phyloP scores from a whole-genome alignment of 2,888 invertebrate genomes.

The Drosophila nigritarsus region DNA sequence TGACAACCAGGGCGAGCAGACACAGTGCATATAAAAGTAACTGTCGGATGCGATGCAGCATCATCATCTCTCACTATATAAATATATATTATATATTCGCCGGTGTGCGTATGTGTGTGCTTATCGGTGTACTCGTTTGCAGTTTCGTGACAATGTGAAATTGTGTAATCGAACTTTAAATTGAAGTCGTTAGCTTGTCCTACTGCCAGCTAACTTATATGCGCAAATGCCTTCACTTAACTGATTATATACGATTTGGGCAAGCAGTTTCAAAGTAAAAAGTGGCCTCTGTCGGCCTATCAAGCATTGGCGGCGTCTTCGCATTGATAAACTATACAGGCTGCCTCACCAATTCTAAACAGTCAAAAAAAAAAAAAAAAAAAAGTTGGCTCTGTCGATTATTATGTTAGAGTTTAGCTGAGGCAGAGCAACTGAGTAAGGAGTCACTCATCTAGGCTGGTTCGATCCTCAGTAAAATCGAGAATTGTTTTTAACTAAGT shows the following conservation, averaged over 20 bases:
- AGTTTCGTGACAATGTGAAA: conserved; percentile 42
- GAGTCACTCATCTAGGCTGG: not conserved
- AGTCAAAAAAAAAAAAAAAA: not conserved
- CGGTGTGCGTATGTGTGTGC: not conserved
- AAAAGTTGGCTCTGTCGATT: not conserved
- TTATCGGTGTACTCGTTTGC: conserved; percentile 2
- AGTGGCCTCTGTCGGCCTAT: conserved; percentile 34
- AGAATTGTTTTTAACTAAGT: not conserved
- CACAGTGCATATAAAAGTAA: conserved; percentile 58
- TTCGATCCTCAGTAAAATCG: not conserved
- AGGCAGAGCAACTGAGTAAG: not conserved
- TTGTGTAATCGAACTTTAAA: conserved; percentile 40
- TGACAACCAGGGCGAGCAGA: conserved; percentile 59
- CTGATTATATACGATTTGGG: conserved; percentile 73
- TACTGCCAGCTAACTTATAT: conserved; percentile 43
- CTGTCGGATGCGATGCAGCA: conserved; percentile 52
- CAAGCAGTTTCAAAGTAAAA: conserved; percentile 57
- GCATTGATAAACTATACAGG: conserved; percentile 64
- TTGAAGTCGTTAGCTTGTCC: conserved; percentile 3
- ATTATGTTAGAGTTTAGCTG: not conserved
- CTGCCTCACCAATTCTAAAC: conserved; percentile 15
- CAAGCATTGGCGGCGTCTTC: conserved; percentile 19
- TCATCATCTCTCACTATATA: conserved; percentile 20
- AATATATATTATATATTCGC: not conserved
- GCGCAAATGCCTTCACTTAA: conserved; percentile 74